Percentiles rank a stretch among this genome's conserved stretches.
phyloP scores from a whole-genome alignment of 2,113 vertebrate species.

The Petroica traversi region DNA sequence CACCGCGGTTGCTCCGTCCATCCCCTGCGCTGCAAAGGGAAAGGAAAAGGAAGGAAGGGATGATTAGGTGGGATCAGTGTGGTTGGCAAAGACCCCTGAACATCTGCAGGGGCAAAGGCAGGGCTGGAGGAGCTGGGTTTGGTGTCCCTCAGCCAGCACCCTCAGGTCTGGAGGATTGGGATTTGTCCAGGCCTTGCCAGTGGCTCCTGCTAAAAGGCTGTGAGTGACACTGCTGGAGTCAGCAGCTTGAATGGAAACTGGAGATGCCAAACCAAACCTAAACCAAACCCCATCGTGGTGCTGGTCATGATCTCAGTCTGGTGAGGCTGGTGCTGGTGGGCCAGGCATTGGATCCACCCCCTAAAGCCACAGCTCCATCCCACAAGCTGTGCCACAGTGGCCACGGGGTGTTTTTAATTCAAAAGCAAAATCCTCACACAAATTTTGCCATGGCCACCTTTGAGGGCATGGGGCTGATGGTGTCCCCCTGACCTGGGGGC shows the following conservation, averaged over 20 bases:
- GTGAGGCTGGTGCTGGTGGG: neutral
- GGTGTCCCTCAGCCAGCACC: neutral
- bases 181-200: neutral
- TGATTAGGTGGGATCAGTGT: neutral
- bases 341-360: neutral
- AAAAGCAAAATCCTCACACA: neutral
- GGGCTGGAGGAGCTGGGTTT: neutral
- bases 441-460: fast-evolving
- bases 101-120: neutral
- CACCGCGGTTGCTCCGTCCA: fast-evolving
- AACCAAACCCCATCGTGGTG: fast-evolving
- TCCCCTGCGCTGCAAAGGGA: neutral
- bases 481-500: neutral
- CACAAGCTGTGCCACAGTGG: fast-evolving
- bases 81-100: neutral
- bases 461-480: fast-evolving
- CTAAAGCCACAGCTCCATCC: neutral
- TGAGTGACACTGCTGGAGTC: neutral
- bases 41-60: neutral
- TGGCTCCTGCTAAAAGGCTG: neutral
- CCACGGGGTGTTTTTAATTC: fast-evolving
- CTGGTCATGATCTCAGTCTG: fast-evolving
- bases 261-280: neutral
- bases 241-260: neutral
- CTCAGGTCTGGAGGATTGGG: neutral